Conservation (phyloP, 2,797 vertebrate species). For the Fringilla coelebs region DNA sequence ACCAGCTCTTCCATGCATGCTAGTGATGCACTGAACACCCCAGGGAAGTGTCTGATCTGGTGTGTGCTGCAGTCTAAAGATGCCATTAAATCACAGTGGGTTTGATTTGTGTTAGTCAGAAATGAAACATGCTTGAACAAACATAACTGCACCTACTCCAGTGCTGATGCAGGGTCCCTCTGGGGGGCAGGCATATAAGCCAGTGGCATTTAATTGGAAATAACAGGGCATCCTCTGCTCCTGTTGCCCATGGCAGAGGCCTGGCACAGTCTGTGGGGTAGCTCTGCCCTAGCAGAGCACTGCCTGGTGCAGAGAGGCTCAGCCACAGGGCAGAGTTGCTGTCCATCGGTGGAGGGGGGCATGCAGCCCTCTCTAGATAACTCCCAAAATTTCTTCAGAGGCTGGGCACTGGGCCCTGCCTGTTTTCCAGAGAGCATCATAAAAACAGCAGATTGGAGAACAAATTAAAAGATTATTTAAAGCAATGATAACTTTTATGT, state of each 20-base stretch:
- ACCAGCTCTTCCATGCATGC: not conserved
- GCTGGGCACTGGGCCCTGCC: not conserved
- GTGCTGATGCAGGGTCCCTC: not conserved
- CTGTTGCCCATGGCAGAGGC: not conserved
- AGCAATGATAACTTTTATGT: slow-evolving; percentile 8
- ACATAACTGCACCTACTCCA: not conserved
- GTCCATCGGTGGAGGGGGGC: not conserved
- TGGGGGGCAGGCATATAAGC: not conserved
- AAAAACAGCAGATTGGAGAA: not conserved
- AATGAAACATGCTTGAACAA: not conserved
- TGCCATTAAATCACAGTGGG: not conserved
- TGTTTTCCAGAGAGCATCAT: not conserved
- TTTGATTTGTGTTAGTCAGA: not conserved
- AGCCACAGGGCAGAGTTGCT: not conserved
- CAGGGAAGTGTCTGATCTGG: not conserved
- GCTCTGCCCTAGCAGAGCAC: not conserved
- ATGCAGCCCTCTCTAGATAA: not conserved
- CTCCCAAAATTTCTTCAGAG: not conserved
- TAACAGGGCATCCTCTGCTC: not conserved
- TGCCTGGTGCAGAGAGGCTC: not conserved
- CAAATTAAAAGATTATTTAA: not conserved
- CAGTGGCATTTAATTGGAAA: not conserved
- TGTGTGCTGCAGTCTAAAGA: not conserved
- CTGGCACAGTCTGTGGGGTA: fast-evolving
- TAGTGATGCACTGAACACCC: not conserved